Conservation (phyloP, 2,113 vertebrate genomes). For the Lamprologus speciosus region DNA sequence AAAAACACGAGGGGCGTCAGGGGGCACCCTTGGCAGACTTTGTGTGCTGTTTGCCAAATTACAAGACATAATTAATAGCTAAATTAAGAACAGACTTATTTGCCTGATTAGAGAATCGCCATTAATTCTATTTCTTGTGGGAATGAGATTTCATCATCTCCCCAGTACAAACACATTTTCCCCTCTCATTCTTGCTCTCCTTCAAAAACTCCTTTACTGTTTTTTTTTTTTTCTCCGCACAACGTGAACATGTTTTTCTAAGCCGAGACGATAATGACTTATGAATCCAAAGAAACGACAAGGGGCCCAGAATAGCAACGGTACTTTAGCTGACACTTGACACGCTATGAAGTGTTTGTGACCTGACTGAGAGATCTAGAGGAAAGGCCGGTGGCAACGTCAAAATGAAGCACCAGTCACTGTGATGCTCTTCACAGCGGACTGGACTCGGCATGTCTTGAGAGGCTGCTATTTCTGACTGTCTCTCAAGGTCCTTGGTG, state of each 20-base stretch:
- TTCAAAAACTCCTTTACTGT: not conserved
- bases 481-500: conserved; percentile 12
- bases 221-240: not conserved
- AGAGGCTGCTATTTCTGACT: conserved; percentile 41
- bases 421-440: conserved; percentile 12
- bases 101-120: conserved; percentile 30
- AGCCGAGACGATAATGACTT: not conserved
- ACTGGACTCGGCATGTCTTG: conserved; percentile 4
- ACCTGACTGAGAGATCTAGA: conserved; percentile 20
- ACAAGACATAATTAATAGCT: conserved; percentile 55
- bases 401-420: conserved; percentile 30
- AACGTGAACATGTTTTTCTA: not conserved
- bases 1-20: conserved; percentile 6
- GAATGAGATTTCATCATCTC: conserved; percentile 6
- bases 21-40: conserved; percentile 37
- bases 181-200: not conserved
- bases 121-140: conserved; percentile 18
- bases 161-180: not conserved
- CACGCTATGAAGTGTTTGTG: conserved; percentile 33
- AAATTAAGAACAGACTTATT: conserved; percentile 50
- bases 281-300: not conserved
- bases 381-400: not conserved
- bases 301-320: not conserved
- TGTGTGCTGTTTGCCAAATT: conserved; percentile 34
- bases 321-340: conserved; percentile 28